phyloP scores from a whole-genome alignment of 1,140 invertebrate species.

The Neodiprion lecontei region DNA sequence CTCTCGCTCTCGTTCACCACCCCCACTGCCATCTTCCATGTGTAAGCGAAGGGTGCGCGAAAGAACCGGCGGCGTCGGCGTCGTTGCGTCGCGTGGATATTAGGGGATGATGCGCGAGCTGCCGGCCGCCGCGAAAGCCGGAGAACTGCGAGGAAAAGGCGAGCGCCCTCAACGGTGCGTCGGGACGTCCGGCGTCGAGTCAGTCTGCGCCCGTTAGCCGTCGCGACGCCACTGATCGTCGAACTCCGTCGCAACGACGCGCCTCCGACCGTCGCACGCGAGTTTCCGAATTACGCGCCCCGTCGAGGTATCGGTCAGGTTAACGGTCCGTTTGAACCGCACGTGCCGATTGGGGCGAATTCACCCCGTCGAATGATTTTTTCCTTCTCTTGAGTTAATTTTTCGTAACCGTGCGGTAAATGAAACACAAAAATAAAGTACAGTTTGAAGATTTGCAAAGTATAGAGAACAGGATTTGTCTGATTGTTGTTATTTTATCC shows the following conservation, averaged over 20 bases:
- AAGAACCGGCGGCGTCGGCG: slow-evolving; percentile 15
- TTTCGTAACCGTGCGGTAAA: background rate
- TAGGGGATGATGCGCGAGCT: slow-evolving; percentile 43
- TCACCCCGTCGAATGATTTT: no score
- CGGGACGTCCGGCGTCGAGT: slow-evolving; percentile 43
- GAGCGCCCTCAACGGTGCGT: slow-evolving; percentile 41
- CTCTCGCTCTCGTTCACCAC: slow-evolving; percentile 1
- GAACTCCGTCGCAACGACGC: slow-evolving; percentile 18
- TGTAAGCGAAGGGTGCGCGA: slow-evolving; percentile 30
- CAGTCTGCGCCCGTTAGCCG: slow-evolving; percentile 54
- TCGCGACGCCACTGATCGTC: slow-evolving; percentile 38
- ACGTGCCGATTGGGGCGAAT: background rate
- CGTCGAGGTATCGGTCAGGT: background rate
- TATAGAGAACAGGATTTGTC: no score
- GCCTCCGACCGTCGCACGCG: slow-evolving; percentile 23
- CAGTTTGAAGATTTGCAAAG: no score
- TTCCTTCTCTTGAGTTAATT: background rate
- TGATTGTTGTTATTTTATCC: no score
- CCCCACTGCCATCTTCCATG: background rate
- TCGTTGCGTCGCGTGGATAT: slow-evolving; percentile 28
- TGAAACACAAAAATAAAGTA: no score
- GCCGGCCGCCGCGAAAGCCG: slow-evolving; percentile 27
- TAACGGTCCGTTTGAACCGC: no score
- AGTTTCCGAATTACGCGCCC: background rate
- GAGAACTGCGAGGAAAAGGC: slow-evolving; percentile 34